phyloP scores from a whole-genome alignment of 1,140 invertebrate genomes.

The Bombus difficillimus region DNA sequence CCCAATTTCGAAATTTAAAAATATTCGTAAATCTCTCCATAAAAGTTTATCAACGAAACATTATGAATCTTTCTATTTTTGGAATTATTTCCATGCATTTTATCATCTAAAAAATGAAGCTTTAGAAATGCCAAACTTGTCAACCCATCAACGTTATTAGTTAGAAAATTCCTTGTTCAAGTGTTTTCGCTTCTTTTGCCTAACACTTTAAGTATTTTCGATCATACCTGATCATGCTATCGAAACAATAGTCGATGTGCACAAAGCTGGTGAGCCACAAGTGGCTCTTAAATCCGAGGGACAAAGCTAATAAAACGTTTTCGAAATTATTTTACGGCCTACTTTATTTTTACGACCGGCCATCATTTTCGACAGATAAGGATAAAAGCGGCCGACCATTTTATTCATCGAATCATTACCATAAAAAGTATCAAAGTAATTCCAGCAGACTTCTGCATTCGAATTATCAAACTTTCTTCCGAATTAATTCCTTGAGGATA shows the following conservation, averaged over 20 bases:
- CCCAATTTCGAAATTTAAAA: too few species aligned
- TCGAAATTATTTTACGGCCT: slow-evolving; percentile 2
- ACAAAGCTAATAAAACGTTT: slow-evolving; percentile 2
- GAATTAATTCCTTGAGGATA: too few species aligned
- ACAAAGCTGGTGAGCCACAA: slow-evolving; percentile 32
- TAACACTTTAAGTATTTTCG: neutral
- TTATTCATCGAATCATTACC: neutral
- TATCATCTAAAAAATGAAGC: too few species aligned
- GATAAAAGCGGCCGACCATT: neutral
- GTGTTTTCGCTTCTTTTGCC: neutral
- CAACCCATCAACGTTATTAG: neutral
- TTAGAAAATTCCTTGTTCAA: neutral
- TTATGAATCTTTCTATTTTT: too few species aligned
- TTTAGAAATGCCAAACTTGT: too few species aligned
- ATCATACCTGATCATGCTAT: too few species aligned
- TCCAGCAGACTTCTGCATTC: neutral
- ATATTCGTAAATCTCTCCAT: too few species aligned
- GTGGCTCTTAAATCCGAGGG: slow-evolving; percentile 25
- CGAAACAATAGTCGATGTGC: neutral
- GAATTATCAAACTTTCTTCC: too few species aligned
- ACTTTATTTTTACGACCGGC: neutral
- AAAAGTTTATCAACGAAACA: too few species aligned
- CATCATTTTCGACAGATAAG: neutral
- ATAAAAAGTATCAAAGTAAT: neutral
- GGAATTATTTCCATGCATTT: too few species aligned